Conservation (phyloP, 2,113 vertebrate genomes). For the Oncorhynchus keta region DNA sequence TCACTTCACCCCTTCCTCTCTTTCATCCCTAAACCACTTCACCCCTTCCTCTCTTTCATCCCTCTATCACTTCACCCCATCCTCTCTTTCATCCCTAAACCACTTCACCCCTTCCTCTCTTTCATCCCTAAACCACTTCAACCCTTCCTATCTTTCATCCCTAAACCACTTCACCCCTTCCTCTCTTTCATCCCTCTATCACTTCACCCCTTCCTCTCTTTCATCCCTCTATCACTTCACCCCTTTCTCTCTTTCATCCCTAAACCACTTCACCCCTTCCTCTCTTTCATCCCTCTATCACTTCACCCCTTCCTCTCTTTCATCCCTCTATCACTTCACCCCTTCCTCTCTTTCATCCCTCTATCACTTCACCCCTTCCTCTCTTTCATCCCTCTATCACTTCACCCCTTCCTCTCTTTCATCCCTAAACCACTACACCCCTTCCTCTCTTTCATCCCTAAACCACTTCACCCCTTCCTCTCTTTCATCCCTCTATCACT, state of each 20-base stretch:
- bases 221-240: not conserved
- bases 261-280: not conserved
- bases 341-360: no score
- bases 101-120: constrained; percentile 2
- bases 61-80: not conserved
- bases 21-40: not conserved
- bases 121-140: constrained; percentile 1
- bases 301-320: not conserved
- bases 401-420: not conserved
- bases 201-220: not conserved
- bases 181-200: constrained; percentile 8
- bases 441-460: not conserved
- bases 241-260: not conserved
- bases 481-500: constrained; percentile 2
- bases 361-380: no score
- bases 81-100: not conserved
- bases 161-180: not conserved
- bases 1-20: not conserved
- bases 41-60: constrained; percentile 1
- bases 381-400: not conserved
- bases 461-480: not conserved
- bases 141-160: no score
- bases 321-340: constrained; percentile 6
- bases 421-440: not conserved
- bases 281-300: not conserved